Evolutionary conservation across 2,888 invertebrate genomes (phyloP), one percentile per base, ranked within the genome.

Genomic region (Pachliopta kotzebuea): DNA sequence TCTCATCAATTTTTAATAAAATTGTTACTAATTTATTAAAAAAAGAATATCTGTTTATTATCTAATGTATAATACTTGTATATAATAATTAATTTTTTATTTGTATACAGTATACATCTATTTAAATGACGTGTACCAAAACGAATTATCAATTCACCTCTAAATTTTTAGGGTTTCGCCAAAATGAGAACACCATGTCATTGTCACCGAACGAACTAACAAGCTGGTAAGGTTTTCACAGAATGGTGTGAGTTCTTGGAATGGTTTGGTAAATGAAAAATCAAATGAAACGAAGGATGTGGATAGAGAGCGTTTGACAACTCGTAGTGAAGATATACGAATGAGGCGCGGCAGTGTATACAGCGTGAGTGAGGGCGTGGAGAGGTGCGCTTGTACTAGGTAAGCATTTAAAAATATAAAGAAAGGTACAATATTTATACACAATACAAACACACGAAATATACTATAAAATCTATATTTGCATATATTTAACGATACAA

Each of bases 311-410:
- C 70, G 87, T 78, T 82, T 86, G 86, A 86, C 86, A 76, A 72
- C 74, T 70, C 74, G 74, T 74, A 72, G 74, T 69, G 75, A 75
- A 78, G 54, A 65, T 78, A 75, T 77, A 82, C 88, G 86, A 81
- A 90, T 90, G 90, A 86, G 89, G 83, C 88, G 88, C 73, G 87
- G 84, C 78, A 90, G 90, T 78, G 87, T 90, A 71, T 90, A 87
- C 80, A 91, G 90, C 73, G 89, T 91, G 74, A 86, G 90, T 83
- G 90, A 90, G 76, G 89, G 88, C 70, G 80, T 91, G 87, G 90
- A 90, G 87, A 83, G 90, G 85, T 90, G 90, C 81, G 77, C 80
- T 76, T 89, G 90, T 78, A 76, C 82, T 78, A 88, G 90, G 90
- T 90, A 76, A 70, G 54, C 20, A 18, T 31, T 23, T 23, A 37